Percentiles rank a stretch among this genome's conserved stretches.
Conservation (phyloP, 2,888 invertebrate genomes). For the Argyresthia goedartella region DNA sequence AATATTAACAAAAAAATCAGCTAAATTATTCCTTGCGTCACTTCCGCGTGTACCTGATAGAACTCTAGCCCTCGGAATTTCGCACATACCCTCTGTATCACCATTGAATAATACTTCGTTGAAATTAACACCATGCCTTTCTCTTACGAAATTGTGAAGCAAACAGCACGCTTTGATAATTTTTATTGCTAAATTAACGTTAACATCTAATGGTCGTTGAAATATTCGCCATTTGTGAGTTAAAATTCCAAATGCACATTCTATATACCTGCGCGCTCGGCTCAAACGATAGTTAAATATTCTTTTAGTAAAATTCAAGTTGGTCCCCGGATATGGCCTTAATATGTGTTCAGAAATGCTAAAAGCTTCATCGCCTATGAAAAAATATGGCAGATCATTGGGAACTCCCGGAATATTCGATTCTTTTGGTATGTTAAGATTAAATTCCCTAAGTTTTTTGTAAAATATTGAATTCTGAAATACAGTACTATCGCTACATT, state of each 20-base stretch:
- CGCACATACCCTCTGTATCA: conserved; percentile 8
- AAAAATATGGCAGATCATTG: conserved; percentile 9
- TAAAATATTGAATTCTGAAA: conserved; percentile 9
- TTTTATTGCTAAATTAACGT: conserved; percentile 8
- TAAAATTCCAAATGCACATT: conserved; percentile 10
- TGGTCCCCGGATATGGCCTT: conserved; percentile 7
- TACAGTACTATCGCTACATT: conserved; percentile 9
- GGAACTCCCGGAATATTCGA: conserved; percentile 7
- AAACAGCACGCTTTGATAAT: conserved; percentile 8
- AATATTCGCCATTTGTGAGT: conserved; percentile 10
- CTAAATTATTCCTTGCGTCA: conserved; percentile 7
- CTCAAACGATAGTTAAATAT: conserved; percentile 10
- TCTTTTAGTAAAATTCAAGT: conserved; percentile 9
- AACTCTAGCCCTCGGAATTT: conserved; percentile 8
- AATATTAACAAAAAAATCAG: conserved; percentile 8
- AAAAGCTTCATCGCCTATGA: conserved; percentile 8
- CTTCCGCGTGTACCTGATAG: conserved; percentile 8
- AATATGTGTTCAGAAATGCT: conserved; percentile 6
- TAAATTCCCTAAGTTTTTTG: conserved; percentile 9
- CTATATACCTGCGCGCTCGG: conserved; percentile 8
- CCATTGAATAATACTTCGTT: conserved; percentile 8
- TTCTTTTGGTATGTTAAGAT: conserved; percentile 8
- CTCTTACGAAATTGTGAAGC: conserved; percentile 8
- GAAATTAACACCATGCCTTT: conserved; percentile 6
- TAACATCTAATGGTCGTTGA: conserved; percentile 8